Conservation (phyloP, 2,888 invertebrate species). For the Drosophila mimetica region DNA sequence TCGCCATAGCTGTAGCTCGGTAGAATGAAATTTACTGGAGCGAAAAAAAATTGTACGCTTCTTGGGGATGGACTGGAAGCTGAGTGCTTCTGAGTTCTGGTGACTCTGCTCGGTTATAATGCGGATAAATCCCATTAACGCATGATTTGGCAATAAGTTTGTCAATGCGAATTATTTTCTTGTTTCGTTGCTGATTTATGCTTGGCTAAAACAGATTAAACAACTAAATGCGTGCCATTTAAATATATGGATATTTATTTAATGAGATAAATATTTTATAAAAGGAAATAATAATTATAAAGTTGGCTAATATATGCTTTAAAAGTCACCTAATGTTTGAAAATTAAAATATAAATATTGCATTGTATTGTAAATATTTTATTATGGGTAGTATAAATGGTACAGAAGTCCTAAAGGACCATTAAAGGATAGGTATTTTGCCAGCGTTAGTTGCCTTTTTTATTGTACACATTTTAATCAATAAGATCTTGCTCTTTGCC, state of each 20-base stretch:
- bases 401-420: not conserved
- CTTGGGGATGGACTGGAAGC: constrained; percentile 18
- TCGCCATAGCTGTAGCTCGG: constrained; percentile 38
- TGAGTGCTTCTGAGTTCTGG: constrained; percentile 26
- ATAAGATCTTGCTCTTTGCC: constrained; percentile 13
- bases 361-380: not conserved
- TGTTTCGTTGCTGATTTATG: constrained; percentile 23
- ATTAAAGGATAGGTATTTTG: not conserved
- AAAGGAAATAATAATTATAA: not conserved
- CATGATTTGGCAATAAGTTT: constrained; percentile 37
- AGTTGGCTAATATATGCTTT: too few relatives aligned
- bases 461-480: constrained; percentile 26
- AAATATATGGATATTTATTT: constrained; percentile 4
- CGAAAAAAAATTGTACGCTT: constrained; percentile 12
- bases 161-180: constrained; percentile 25
- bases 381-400: not conserved
- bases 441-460: not conserved
- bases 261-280: not conserved
- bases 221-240: constrained; percentile 24
- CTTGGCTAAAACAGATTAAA: constrained; percentile 3
- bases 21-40: constrained; percentile 56
- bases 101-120: constrained; percentile 27
- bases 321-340: too few relatives aligned
- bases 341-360: not conserved
- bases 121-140: constrained; percentile 43